Evolutionary conservation across 1,140 invertebrate species (phyloP).

Genomic region (Lordiphosa clarofinis): DNA sequence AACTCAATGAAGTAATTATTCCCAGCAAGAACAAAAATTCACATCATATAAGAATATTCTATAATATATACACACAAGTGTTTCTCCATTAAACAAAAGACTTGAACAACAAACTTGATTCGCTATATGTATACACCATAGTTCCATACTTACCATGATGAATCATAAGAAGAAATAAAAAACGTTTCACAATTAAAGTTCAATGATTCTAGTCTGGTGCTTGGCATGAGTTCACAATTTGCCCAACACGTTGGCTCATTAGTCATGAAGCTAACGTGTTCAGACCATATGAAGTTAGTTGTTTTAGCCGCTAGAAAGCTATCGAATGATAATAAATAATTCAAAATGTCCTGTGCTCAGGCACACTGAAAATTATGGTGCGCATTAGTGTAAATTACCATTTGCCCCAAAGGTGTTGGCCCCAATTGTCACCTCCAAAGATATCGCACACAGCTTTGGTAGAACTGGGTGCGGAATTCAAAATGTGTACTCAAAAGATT

Average conservation of each 20-base stretch:
- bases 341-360: conserved; percentile 9
- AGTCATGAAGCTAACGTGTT: conserved; percentile 37
- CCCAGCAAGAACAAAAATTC: no score
- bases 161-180: conserved; percentile 27
- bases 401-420: conserved; percentile 65
- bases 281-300: conserved; percentile 27
- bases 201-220: conserved; percentile 52
- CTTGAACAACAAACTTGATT: conserved; percentile 42
- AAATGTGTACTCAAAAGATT: conserved; percentile 37
- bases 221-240: conserved; percentile 38
- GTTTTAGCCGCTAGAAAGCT: neutral
- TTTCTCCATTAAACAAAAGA: conserved; percentile 43
- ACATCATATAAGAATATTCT: no score
- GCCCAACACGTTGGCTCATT: conserved; percentile 19
- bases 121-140: neutral
- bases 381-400: conserved; percentile 64
- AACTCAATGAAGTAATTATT: no score
- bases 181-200: conserved; percentile 47
- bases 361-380: conserved; percentile 33
- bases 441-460: conserved; percentile 17
- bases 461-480: conserved; percentile 62
- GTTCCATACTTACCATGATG: conserved; percentile 18
- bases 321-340: conserved; percentile 1
- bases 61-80: no score
- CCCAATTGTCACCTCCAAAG: conserved; percentile 66